phyloP scores from a whole-genome alignment of 2,797 vertebrate species.

The Chelon auratus region DNA sequence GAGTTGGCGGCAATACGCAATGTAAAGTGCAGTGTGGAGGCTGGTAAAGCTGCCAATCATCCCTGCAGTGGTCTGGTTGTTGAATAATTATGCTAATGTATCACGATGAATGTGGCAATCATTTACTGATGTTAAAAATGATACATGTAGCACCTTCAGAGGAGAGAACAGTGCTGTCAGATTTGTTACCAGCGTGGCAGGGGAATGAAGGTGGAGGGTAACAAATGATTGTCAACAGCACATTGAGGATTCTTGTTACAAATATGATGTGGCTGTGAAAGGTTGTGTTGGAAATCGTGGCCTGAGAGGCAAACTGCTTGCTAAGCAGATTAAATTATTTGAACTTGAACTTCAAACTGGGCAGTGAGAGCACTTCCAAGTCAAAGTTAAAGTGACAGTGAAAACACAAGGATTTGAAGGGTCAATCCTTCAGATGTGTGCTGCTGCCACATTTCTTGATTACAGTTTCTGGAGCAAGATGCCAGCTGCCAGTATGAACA shows the following conservation, averaged over 20 bases:
- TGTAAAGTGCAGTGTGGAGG: constrained; percentile 26
- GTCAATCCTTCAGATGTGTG: background rate
- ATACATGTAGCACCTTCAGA: constrained; percentile 30
- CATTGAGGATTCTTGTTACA: constrained; percentile 5
- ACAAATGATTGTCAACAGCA: constrained; percentile 9
- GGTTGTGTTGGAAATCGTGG: constrained; percentile 26
- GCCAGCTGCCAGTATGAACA: constrained; percentile 26
- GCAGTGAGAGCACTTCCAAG: background rate
- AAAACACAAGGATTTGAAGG: background rate
- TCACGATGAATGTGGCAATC: constrained; percentile 26
- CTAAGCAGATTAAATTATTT: constrained; percentile 12
- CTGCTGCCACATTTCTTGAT: constrained; percentile 23
- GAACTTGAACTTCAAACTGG: constrained; percentile 23
- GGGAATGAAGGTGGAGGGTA: constrained; percentile 12
- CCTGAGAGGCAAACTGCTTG: constrained; percentile 5
- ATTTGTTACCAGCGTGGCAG: constrained; percentile 10
- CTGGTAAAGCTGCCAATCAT: constrained; percentile 53
- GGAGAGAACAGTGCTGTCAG: constrained; percentile 8
- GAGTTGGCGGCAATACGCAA: constrained; percentile 1
- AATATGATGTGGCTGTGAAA: constrained; percentile 15
- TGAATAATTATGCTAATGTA: constrained; percentile 32
- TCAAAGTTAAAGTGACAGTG: constrained; percentile 1
- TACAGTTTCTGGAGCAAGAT: background rate
- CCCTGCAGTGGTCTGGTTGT: constrained; percentile 38
- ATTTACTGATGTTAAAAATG: constrained; percentile 45